phyloP scores from a whole-genome alignment of 1,140 invertebrate genomes.

The Melanaphis sacchari region DNA sequence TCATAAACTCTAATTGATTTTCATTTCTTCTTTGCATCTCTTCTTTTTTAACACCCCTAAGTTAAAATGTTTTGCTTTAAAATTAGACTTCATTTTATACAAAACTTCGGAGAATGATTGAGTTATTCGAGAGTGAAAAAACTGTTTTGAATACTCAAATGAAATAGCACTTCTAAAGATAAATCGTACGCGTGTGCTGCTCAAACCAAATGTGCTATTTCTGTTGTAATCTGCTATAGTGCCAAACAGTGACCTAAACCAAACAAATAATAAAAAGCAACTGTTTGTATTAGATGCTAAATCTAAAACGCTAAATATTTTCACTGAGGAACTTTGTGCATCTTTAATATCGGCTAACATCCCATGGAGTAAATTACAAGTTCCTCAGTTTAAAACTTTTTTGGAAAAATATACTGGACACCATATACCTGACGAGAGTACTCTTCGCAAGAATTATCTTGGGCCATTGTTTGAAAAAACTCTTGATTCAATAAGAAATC shows the following conservation, averaged over 20 bases:
- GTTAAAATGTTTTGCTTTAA: constrained; percentile 61
- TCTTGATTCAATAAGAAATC: too few species aligned
- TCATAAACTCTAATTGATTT: constrained; percentile 76
- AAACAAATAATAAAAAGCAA: too few species aligned
- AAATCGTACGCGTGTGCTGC: constrained; percentile 49
- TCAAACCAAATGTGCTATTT: constrained; percentile 56
- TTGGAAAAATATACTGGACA: not conserved
- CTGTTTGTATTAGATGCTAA: too few species aligned
- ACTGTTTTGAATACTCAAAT: constrained; percentile 38
- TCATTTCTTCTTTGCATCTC: constrained; percentile 74
- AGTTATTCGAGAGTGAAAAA: constrained; percentile 24
- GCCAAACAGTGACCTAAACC: constrained; percentile 55
- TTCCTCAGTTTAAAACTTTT: too few species aligned
- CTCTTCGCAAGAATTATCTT: too few species aligned
- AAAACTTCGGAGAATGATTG: not conserved
- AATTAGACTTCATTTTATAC: constrained; percentile 31
- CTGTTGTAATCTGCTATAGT: constrained; percentile 41
- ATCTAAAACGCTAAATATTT: too few species aligned
- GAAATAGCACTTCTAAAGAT: constrained; percentile 57
- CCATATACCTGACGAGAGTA: too few species aligned
- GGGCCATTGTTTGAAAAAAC: too few species aligned
- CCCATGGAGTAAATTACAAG: too few species aligned
- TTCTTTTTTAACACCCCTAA: constrained; percentile 79
- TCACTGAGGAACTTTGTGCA: too few species aligned
- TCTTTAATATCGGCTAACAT: too few species aligned